Evolutionary conservation across 2,888 invertebrate species (phyloP).

Genomic region (Caenorhabditis drosophilae): DNA sequence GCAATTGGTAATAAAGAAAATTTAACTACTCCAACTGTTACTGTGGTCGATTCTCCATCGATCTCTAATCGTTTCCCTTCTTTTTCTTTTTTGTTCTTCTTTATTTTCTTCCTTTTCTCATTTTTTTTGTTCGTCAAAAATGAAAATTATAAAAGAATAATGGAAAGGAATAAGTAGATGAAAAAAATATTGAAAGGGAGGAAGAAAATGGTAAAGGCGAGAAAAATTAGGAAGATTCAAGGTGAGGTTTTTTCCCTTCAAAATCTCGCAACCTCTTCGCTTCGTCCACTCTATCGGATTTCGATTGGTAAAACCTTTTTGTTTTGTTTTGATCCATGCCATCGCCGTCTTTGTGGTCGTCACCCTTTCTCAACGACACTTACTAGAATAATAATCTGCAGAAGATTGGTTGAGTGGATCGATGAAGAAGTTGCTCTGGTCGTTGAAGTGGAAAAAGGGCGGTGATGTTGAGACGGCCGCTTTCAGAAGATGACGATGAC

Average conservation of each 20-base stretch:
- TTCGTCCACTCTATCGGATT: conserved; percentile 18
- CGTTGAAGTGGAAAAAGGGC: conserved; percentile 7
- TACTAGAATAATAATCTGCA: neutral
- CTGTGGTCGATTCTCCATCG: too few relatives aligned
- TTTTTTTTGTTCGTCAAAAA: too few relatives aligned
- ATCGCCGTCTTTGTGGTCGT: neutral
- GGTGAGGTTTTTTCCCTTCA: conserved; percentile 18
- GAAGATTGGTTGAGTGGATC: conserved; percentile 9
- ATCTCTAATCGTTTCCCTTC: too few relatives aligned
- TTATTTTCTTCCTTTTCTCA: too few relatives aligned
- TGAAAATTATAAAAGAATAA: conserved; percentile 9
- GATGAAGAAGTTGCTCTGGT: neutral
- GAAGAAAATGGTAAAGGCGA: conserved; percentile 3
- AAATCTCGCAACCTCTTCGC: neutral
- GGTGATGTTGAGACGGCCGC: neutral
- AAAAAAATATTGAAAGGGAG: neutral
- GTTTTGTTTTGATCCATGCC: neutral
- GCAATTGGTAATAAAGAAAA: too few relatives aligned
- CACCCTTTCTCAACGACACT: neutral
- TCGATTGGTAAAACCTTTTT: conserved; percentile 1
- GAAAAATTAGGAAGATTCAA: conserved; percentile 35
- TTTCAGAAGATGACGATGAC: too few relatives aligned
- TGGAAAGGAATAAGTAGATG: neutral
- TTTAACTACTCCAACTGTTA: too few relatives aligned
- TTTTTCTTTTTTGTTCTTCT: too few relatives aligned